Conservation (phyloP, 2,113 vertebrate genomes). For the Cyphomyrus plagiostoma region DNA sequence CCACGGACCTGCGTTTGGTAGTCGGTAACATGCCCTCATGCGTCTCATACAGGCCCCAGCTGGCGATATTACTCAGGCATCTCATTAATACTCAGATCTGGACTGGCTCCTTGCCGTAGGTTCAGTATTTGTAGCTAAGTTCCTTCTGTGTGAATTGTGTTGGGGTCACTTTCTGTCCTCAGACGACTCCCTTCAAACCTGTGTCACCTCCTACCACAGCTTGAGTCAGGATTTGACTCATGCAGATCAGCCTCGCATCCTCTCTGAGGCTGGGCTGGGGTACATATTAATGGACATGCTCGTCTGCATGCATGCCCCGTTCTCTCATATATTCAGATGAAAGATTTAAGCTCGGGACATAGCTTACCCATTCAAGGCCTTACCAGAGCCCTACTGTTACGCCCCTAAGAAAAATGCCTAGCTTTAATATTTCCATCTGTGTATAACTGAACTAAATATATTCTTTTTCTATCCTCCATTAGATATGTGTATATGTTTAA, state of each 20-base stretch:
- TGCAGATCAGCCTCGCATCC: too few species aligned
- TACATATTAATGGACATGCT: not conserved
- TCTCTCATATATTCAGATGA: not conserved
- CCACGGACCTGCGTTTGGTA: not conserved
- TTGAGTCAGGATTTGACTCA: constrained; percentile 16
- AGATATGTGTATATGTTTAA: not conserved
- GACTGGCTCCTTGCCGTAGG: too few species aligned
- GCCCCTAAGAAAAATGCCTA: not conserved
- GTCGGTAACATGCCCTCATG: not conserved
- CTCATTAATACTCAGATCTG: not conserved
- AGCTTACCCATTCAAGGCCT: not conserved
- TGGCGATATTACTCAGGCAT: not conserved
- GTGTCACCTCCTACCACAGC: not conserved
- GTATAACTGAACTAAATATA: not conserved
- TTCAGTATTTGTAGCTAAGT: not conserved
- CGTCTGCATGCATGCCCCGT: not conserved
- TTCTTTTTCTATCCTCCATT: not conserved
- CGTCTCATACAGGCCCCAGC: not conserved
- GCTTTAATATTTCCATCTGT: not conserved
- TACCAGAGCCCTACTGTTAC: not conserved
- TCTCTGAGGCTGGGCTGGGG: not conserved
- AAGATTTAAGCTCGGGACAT: not conserved
- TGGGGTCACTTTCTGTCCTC: not conserved
- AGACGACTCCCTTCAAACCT: too few species aligned
- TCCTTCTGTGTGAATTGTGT: not conserved